phyloP scores from a whole-genome alignment of 2,888 invertebrate genomes.

The Antheraea assamensis region DNA sequence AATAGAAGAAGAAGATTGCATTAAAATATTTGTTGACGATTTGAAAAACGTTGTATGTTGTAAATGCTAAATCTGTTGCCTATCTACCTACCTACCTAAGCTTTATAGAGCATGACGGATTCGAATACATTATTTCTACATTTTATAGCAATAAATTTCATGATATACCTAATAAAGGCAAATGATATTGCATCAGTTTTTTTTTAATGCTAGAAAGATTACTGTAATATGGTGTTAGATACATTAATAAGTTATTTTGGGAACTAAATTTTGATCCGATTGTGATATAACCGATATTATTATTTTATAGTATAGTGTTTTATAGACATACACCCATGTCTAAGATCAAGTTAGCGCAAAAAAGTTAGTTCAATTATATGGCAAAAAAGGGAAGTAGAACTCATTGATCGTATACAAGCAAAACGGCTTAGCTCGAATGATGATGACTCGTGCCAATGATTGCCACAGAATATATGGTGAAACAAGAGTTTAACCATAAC shows the following conservation, averaged over 20 bases:
- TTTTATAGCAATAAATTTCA: background rate
- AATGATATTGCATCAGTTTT: background rate
- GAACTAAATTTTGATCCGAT: background rate
- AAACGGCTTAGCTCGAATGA: background rate
- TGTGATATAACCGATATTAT: background rate
- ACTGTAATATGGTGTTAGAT: background rate
- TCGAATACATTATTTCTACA: background rate
- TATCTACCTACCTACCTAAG: background rate
- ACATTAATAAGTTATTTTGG: background rate
- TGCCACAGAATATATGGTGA: conserved; percentile 2
- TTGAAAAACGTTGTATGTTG: background rate
- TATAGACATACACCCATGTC: background rate
- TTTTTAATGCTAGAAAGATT: background rate
- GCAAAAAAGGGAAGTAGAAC: too few species aligned
- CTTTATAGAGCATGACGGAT: background rate
- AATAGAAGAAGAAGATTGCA: background rate
- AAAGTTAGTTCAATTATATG: too few species aligned
- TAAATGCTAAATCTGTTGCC: background rate
- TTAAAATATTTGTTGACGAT: background rate
- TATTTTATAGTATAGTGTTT: background rate
- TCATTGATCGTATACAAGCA: background rate
- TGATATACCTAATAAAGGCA: background rate
- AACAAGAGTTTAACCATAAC: background rate
- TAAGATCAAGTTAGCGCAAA: too few species aligned
- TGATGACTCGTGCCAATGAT: conserved; percentile 25